Base-by-base conservation (phyloP, 2,113 vertebrate species). In the Sylvia atricapilla region DNA sequence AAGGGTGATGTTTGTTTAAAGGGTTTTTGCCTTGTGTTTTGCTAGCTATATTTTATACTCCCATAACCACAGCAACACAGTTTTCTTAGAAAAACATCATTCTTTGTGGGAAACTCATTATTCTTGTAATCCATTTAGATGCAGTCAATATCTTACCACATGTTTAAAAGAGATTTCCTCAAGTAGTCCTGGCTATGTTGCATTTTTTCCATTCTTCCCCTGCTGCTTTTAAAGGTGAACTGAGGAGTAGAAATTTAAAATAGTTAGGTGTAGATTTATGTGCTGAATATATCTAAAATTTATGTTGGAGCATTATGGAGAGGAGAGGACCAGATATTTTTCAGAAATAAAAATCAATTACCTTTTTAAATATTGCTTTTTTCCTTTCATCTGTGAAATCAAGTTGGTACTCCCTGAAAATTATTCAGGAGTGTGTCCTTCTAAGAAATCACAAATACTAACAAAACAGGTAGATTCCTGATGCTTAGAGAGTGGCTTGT, bases 11-110 rank as follows among this genome's bases (percentile, higher is more conserved):
- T 21, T 41, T 70, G 15, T 1, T 13, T 46, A 46, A 52, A 69
- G 10, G 12, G 28, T 10, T 87, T 50, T 55, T 50, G 39, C 33
- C 64, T 63, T 49, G 6, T 12, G 19, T 89, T 95, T 84, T 91
- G 17, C 35, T 31, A 31, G 11, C 11, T 70, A 9, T 2, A 0
- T n/a, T 23, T 84, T 84, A 82, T 55, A 78, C 15, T 75, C 1
- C 2, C 0, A 1, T n/a, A 60, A 72, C 21, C 21, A n/a, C 0
- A 68, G 78, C 81, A 87, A 56, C n/a, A 68, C 10, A 19, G 1
- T 76, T 90, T 92, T 79, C 27, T 43, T 73, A 47, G 23, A 66
- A 63, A 14, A 86, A 44, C 3, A 2, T 52, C 1, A 21, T 35
- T 85, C 15, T 59, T 58, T 43, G 43, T 10, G 44, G 20, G 39